Evolutionary conservation across 1,140 invertebrate genomes (phyloP), one percentile per base, ranked within the genome.

Genomic region (Lasaia peninsularis): DNA sequence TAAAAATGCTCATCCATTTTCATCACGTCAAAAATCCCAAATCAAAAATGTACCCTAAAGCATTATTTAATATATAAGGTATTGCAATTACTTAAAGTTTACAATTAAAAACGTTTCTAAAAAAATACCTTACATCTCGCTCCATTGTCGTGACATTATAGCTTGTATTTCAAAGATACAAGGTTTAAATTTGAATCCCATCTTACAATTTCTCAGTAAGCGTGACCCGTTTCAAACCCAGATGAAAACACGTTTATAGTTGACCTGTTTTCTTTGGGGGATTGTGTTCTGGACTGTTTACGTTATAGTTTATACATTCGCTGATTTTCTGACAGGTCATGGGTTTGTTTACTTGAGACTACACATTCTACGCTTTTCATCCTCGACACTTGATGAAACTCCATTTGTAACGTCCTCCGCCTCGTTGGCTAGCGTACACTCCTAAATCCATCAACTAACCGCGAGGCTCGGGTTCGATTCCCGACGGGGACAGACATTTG

Each of bases 211-310:
- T 48, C 44, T 28, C 24, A 28, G 24, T 28, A 28, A 28, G 24
- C 20, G 20, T 48, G 44, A 48, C 44, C 44, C 44, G 44, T 21
- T 48, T 48, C 44, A 48, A 48, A 21, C 44, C 44, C 44, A 48
- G 44, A 48, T 48, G 20, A 48, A 48, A 48, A 48, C 44, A 48
- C 21, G 44, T 48, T 48, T 48, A 20, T 48, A 48, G 44, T 48
- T 24, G 44, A 48, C 44, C 44, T 48, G 44, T 48, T 48, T 48
- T 48, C 44, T 48, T 48, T 48, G n/a, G 44, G 40, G 44, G 44
- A 48, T 48, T 48, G 44, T 48, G 44, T 48, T 48, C 21, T 48
- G 11, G 20, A 48, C 20, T 48, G 21, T 21, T 48, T 48, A 20
- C 20, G 20, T 48, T 48, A 48, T 20, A 20, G 44, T 48, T 48